Evolutionary conservation across 2,113 vertebrate species (phyloP).

Genomic region (Nipponia nippon): DNA sequence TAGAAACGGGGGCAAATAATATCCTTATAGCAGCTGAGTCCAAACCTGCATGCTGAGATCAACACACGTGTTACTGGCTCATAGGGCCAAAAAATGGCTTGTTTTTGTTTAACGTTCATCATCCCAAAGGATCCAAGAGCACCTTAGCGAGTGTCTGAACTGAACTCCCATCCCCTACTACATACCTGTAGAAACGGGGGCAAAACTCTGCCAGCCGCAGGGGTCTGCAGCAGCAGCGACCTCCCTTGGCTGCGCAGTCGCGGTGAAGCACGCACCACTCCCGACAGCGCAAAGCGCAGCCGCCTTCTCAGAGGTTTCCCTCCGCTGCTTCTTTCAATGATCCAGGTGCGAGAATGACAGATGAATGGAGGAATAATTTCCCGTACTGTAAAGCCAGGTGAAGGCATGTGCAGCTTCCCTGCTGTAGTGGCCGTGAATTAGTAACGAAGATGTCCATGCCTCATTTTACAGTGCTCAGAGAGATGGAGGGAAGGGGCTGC

Average conservation of each 20-base stretch:
- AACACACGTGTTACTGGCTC: not conserved
- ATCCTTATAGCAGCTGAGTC: not conserved
- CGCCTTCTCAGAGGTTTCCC: not conserved
- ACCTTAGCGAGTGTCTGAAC: not conserved
- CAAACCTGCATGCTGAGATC: not conserved
- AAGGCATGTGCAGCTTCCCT: not conserved
- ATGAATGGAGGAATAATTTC: rapidly evolving
- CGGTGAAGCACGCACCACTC: rapidly evolving
- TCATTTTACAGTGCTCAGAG: too few relatives aligned
- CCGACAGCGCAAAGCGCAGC: rapidly evolving
- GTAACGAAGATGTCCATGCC: rapidly evolving
- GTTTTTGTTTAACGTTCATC: rapidly evolving
- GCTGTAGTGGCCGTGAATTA: rapidly evolving
- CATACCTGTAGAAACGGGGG: not conserved
- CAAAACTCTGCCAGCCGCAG: not conserved
- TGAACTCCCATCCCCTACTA: not conserved
- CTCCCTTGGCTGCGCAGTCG: not conserved
- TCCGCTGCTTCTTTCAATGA: not conserved
- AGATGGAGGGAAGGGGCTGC: not conserved
- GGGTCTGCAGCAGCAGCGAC: not conserved
- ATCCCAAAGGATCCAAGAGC: not conserved
- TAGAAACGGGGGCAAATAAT: not conserved
- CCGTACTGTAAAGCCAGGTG: rapidly evolving
- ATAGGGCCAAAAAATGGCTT: rapidly evolving
- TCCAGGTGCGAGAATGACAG: not conserved